Conservation (phyloP, 2,113 vertebrate species). For the Thalassoma bifasciatum region DNA sequence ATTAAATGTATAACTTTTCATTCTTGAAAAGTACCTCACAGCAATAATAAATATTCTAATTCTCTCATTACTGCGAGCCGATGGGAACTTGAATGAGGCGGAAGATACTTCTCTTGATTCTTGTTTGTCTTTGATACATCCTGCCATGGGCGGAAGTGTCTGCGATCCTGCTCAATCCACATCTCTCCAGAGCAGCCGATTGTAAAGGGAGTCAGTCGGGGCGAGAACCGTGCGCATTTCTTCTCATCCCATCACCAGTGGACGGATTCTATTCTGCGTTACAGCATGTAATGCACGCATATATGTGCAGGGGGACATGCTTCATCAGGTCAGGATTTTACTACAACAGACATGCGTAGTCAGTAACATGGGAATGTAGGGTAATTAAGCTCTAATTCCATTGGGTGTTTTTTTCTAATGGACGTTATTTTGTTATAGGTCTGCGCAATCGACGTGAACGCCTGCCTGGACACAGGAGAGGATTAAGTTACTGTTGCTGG, state of each 20-base stretch:
- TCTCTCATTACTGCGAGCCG: too few relatives aligned
- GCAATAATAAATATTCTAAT: neutral
- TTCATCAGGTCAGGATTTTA: constrained; percentile 30
- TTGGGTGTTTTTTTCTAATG: constrained; percentile 8
- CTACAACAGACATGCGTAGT: constrained; percentile 22
- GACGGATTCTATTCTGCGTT: neutral
- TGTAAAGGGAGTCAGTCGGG: constrained; percentile 15
- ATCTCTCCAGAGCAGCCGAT: constrained; percentile 31
- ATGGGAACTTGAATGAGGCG: neutral
- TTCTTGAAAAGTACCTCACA: neutral
- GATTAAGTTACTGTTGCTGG: constrained; percentile 81
- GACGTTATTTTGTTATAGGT: constrained; percentile 47
- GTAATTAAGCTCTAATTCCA: neutral
- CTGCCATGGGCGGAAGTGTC: constrained; percentile 72
- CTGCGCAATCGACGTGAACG: constrained; percentile 54
- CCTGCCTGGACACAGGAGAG: constrained; percentile 66
- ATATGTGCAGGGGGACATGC: constrained; percentile 44
- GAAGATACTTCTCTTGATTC: constrained; percentile 38
- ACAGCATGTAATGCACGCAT: neutral
- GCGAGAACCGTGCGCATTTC: constrained; percentile 15
- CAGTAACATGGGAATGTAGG: neutral
- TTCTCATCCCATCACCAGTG: constrained; percentile 2
- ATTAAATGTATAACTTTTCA: neutral
- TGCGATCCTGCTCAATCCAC: constrained; percentile 51
- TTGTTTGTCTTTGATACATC: constrained; percentile 64